Percentiles rank a stretch among this genome's conserved stretches.
Conservation (phyloP, 2,888 invertebrate genomes). For the Alsophila aescularia region DNA sequence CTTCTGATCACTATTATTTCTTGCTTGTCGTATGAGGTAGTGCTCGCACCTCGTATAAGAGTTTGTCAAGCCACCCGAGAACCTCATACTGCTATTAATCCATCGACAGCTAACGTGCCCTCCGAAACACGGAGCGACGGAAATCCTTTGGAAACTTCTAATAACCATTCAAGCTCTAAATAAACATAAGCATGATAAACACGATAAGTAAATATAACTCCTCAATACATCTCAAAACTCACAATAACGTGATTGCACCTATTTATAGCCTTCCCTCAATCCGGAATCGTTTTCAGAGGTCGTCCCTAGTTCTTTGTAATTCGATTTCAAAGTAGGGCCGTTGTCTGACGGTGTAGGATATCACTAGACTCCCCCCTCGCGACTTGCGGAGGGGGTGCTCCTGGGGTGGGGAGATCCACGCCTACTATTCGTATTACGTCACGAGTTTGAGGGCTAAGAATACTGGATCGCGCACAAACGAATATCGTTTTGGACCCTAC, state of each 20-base stretch:
- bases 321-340: constrained; percentile 19
- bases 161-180: neutral
- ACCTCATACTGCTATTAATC: too few species aligned
- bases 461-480: too few species aligned
- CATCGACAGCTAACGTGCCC: too few species aligned
- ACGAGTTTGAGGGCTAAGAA: neutral
- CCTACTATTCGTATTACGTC: constrained; percentile 19
- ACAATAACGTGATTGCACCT: neutral
- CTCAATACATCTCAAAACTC: neutral
- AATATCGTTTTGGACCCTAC: neutral
- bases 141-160: too few species aligned
- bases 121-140: too few species aligned
- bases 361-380: constrained; percentile 1
- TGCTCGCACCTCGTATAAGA: too few species aligned
- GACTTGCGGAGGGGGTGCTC: neutral
- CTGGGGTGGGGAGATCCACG: neutral
- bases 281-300: constrained; percentile 2
- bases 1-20: too few species aligned
- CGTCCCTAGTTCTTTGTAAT: constrained; percentile 19
- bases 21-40: too few species aligned
- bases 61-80: too few species aligned
- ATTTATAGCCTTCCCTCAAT: neutral
- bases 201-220: too few species aligned
- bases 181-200: neutral
- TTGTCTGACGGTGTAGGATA: constrained; percentile 13